Evolutionary conservation across 2,888 invertebrate genomes (phyloP).

Genomic region (Myopa testacea): DNA sequence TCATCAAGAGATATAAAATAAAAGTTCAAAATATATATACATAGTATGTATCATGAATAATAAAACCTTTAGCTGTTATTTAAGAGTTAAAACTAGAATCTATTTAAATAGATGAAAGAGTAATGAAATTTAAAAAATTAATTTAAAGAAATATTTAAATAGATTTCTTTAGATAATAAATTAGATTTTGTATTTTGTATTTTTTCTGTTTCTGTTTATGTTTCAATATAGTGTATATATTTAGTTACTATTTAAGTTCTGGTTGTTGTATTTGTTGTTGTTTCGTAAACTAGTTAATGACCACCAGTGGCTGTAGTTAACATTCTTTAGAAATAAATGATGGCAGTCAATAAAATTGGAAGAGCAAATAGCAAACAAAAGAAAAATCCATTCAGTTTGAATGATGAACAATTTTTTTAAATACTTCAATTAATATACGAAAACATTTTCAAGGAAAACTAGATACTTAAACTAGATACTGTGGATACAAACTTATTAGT

Average conservation of each 20-base stretch:
- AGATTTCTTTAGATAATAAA: background rate
- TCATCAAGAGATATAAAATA: no score
- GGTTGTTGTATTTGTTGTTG: constrained; percentile 28
- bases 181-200: no score
- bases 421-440: background rate
- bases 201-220: no score
- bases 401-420: background rate
- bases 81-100: no score
- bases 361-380: background rate
- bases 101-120: no score
- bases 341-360: constrained; percentile 29
- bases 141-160: background rate
- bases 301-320: constrained; percentile 34
- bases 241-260: background rate
- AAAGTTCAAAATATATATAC: no score
- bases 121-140: no score
- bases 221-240: no score
- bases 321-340: background rate
- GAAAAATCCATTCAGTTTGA: background rate
- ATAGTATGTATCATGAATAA: no score
- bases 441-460: background rate
- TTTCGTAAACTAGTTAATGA: constrained; percentile 35
- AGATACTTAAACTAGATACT: no score
- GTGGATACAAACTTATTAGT: no score
- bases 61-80: no score